A percentile compares a stretch with the other conserved stretches of the same genome.
Conservation (phyloP, 1,140 invertebrate genomes). For the Drosophila saltans region DNA sequence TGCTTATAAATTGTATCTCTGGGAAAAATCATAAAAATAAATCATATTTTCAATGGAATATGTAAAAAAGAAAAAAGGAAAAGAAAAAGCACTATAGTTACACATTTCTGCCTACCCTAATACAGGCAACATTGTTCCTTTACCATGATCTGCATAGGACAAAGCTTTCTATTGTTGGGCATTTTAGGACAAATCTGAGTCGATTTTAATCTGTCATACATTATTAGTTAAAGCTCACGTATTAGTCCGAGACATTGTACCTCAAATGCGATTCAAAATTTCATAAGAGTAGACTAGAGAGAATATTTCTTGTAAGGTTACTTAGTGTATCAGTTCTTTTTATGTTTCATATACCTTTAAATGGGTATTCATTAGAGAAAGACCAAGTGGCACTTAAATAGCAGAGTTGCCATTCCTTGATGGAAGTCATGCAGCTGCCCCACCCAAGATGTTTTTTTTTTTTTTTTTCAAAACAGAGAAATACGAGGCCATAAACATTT, state of each 20-base stretch:
- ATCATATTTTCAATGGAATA: not conserved
- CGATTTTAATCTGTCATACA: not conserved
- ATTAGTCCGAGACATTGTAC: no score
- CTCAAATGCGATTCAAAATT: no score
- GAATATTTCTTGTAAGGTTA: no score
- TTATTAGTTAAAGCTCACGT: no score
- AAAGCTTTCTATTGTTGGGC: not conserved
- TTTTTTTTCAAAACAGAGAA: slow-evolving; percentile 32
- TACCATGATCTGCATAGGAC: not conserved
- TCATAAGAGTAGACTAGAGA: no score
- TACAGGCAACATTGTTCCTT: no score
- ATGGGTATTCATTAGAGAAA: slow-evolving; percentile 40
- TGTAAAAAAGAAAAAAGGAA: no score
- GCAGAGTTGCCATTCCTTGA: slow-evolving; percentile 19
- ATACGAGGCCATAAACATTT: slow-evolving; percentile 63
- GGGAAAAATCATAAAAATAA: slow-evolving; percentile 3
- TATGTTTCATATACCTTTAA: not conserved
- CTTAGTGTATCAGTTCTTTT: not conserved
- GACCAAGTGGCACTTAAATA: slow-evolving; percentile 33
- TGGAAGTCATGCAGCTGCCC: slow-evolving; percentile 38
- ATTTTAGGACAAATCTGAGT: not conserved
- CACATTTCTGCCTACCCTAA: no score
- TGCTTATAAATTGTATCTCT: not conserved
- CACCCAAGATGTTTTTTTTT: slow-evolving; percentile 26
- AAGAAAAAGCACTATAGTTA: no score